Conservation (phyloP, 2,888 invertebrate genomes). For the Anoplius nigerrimus region DNA sequence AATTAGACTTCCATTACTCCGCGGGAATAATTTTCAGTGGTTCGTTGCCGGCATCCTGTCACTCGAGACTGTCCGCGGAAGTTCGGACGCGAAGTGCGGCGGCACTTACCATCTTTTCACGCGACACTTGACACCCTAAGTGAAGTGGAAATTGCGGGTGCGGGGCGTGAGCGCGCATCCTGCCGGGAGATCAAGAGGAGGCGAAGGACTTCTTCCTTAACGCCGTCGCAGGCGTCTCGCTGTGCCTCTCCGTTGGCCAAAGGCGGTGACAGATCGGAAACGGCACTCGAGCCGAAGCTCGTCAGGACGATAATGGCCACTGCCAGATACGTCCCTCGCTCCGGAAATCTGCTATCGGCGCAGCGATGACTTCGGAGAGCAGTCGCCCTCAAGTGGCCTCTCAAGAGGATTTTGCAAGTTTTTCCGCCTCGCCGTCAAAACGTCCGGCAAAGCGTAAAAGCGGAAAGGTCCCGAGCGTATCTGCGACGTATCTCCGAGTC, state of each 20-base stretch:
- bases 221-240: too few relatives aligned
- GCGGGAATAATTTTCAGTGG: too few relatives aligned
- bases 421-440: conserved; percentile 35
- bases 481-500: conserved; percentile 43
- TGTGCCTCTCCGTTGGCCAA: not conserved
- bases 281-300: conserved; percentile 32
- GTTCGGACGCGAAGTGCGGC: too few relatives aligned
- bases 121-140: conserved; percentile 58
- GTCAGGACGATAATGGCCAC: conserved; percentile 46
- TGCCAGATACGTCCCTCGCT: conserved; percentile 29
- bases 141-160: conserved; percentile 22
- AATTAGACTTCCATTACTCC: too few relatives aligned
- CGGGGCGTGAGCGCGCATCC: conserved; percentile 46
- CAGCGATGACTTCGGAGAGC: conserved; percentile 28
- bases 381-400: conserved; percentile 46
- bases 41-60: too few relatives aligned
- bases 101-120: too few relatives aligned
- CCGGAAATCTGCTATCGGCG: conserved; percentile 65
- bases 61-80: too few relatives aligned
- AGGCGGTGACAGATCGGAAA: conserved; percentile 56
- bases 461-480: conserved; percentile 29
- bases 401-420: conserved; percentile 59
- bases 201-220: conserved; percentile 2
- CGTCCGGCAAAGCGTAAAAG: not conserved
- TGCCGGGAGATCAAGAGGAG: conserved; percentile 22